These are phyloP conservation scores for Chlorodrepanis virens DNA, from an alignment of 2,113 vertebrate genomes.

Conservation along the genomic window DNA sequence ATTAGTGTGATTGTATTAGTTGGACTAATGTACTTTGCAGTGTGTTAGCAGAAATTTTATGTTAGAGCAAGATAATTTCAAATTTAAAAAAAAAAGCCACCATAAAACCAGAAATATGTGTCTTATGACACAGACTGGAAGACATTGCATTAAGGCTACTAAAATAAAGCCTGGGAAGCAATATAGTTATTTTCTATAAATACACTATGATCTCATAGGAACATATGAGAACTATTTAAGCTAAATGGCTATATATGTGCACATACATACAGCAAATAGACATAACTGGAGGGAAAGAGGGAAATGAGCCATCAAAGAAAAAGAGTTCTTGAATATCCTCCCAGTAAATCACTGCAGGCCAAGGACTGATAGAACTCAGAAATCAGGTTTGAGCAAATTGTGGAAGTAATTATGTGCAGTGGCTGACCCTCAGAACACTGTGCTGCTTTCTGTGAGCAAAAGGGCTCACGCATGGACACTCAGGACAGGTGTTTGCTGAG, in stretches of 20 bases:
- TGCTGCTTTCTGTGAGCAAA: not conserved
- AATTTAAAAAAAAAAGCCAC: not conserved
- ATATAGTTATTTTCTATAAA: conserved; percentile 1
- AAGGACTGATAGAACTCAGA: not conserved
- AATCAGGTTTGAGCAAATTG: not conserved
- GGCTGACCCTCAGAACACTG: not conserved
- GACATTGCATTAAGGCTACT: not conserved
- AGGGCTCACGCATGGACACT: not conserved
- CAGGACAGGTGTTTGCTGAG: not conserved
- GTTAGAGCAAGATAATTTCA: not conserved
- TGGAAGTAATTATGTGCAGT: not conserved
- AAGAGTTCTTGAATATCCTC: not conserved
- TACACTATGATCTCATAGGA: not conserved
- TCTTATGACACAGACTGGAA: not conserved
- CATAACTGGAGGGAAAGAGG: not conserved
- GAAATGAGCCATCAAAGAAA: not conserved
- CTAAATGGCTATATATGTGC: not conserved
- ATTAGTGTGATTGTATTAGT: not conserved
- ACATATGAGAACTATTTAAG: conserved; percentile 3
- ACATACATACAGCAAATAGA: not conserved
- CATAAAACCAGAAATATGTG: not conserved
- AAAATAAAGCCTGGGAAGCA: conserved; percentile 1
- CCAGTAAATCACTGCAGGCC: not conserved
- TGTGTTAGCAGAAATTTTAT: not conserved
- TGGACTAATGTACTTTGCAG: not conserved